Base-by-base conservation (phyloP, 2,797 vertebrate genomes). In the Tadarida brasiliensis region DNA sequence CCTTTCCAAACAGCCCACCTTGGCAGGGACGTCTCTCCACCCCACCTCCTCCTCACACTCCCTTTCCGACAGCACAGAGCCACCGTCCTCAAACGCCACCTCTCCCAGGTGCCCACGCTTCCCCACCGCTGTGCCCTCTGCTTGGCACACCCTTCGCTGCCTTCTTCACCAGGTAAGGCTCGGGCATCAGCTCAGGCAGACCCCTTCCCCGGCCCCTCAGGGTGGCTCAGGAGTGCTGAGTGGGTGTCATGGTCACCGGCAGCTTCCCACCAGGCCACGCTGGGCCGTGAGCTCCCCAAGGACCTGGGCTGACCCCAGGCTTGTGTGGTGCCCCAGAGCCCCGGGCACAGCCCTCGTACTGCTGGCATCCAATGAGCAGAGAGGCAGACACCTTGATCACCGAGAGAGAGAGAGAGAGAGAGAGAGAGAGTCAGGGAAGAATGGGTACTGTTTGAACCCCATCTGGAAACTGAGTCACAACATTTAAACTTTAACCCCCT, bases 1-100 rank as follows among this genome's bases (percentile, higher is more conserved):
- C 88, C 80, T 73, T 76, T 80, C 78, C 94, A 78, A 91, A 89
- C 80, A 83, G 92, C 96, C 96, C 96, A 94, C 96, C 68, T 85
- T 73, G 95, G 93, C 92, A 5, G 0, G 57, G 81, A 67, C 54
- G 0, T 4, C 92, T 28, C 86, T 73, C 44, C 16, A 1, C 77
- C 82, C 61, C 44, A 39, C 76, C 51, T 54, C 49, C 78, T 33
- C 8, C 80, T 83, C 47, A 2, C 20, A 0, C 3, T 68, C 73
- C 92, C 51, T 76, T 28, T 28, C 86, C 15, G n/a, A 35, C 28
- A 26, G 30, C 47, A 22, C 28, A 11, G 14, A 26, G 15, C 76
- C n/a, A 1, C 91, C 87, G 0, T 11, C 49, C 59, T n/a, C 87
- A 4, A 0, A 9, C 0, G 5, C 56, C 49, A 44, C 3, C 0